Conservation (phyloP, 2,113 vertebrate species). For the Neogobius melanostomus region DNA sequence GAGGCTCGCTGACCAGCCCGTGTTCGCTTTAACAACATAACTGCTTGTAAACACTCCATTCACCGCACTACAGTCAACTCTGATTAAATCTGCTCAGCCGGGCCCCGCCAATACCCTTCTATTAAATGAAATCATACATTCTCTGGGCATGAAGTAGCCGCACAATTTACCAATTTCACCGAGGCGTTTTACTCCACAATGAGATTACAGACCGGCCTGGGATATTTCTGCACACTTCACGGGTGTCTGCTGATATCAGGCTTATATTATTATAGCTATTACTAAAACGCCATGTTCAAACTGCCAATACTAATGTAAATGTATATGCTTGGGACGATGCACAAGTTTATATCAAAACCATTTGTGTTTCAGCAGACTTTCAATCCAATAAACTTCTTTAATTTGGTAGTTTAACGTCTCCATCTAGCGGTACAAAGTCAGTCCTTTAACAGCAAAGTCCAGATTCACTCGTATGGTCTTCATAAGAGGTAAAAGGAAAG, state of each 20-base stretch:
- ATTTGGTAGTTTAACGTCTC: background rate
- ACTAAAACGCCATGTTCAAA: background rate
- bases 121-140: conserved; percentile 19
- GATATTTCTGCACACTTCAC: conserved; percentile 8
- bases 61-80: conserved; percentile 7
- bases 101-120: conserved; percentile 13
- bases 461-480: too few relatives aligned
- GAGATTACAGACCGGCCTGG: conserved; percentile 5
- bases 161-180: conserved; percentile 8
- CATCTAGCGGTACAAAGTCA: background rate
- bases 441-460: too few relatives aligned
- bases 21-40: conserved; percentile 9
- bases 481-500: too few relatives aligned
- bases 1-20: conserved; percentile 11
- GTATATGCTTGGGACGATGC: background rate
- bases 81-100: conserved; percentile 3
- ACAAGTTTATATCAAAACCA: background rate
- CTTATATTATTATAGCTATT: background rate
- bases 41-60: conserved; percentile 11
- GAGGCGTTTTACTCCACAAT: conserved; percentile 1
- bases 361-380: background rate
- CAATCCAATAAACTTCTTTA: background rate
- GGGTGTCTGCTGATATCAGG: background rate
- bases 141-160: background rate
- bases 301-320: background rate